Percentiles rank a stretch among this genome's conserved stretches.
Conservation (phyloP, 2,113 vertebrate genomes). For the Noctilio leporinus region DNA sequence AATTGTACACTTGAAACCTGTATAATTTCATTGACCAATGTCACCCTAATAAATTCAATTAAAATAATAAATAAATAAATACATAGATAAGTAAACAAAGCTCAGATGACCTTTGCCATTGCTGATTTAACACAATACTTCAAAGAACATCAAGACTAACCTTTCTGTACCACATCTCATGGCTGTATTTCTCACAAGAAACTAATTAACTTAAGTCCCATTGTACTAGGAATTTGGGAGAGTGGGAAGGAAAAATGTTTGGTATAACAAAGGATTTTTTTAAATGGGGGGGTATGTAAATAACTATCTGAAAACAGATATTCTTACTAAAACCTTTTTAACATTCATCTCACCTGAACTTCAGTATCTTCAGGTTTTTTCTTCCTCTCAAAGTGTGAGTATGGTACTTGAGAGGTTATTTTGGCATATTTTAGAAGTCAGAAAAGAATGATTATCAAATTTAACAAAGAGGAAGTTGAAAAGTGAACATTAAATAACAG, state of each 20-base stretch:
- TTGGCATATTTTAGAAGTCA: slow-evolving; percentile 18
- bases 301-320: neutral
- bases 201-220: slow-evolving; percentile 6
- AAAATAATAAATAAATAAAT: neutral
- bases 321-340: slow-evolving; percentile 2
- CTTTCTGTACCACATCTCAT: neutral
- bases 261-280: rapidly evolving
- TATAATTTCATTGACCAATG: neutral
- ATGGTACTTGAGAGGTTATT: neutral
- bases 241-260: neutral
- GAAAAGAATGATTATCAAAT: neutral
- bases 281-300: too few species aligned
- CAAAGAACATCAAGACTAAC: neutral
- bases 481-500: neutral
- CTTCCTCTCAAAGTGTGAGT: neutral
- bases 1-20: neutral
- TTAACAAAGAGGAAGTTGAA: neutral
- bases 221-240: neutral
- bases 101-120: neutral
- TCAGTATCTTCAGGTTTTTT: neutral
- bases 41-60: neutral
- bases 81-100: neutral
- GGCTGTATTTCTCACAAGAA: neutral
- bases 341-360: neutral
- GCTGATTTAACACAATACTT: slow-evolving; percentile 55